These are phyloP conservation scores for Cephus sareptanus DNA, from an alignment of 2,888 invertebrate species.

Conservation along the genomic window DNA sequence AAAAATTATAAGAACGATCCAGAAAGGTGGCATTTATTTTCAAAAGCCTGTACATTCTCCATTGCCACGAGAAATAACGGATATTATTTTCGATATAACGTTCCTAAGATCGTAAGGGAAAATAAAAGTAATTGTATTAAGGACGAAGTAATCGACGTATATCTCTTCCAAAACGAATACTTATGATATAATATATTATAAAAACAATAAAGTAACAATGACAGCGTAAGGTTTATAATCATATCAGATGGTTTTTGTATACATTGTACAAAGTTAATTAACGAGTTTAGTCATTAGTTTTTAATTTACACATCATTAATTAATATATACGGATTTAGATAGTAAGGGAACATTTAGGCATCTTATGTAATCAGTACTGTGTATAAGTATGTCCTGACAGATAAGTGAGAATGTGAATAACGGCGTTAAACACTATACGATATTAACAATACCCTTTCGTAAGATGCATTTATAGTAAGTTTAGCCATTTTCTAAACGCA, in stretches of 20 bases:
- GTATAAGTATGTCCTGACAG: constrained; percentile 39
- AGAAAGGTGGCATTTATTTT: constrained; percentile 46
- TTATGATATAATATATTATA: constrained; percentile 25
- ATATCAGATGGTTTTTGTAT: constrained; percentile 62
- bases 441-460: constrained; percentile 2
- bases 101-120: constrained; percentile 53
- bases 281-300: constrained; percentile 60
- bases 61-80: constrained; percentile 48
- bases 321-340: constrained; percentile 22
- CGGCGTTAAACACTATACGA: constrained; percentile 15
- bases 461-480: constrained; percentile 15
- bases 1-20: constrained; percentile 10
- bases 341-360: constrained; percentile 20
- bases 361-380: constrained; percentile 29
- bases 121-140: constrained; percentile 30
- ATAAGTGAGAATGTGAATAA: constrained; percentile 49
- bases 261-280: constrained; percentile 60
- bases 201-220: constrained; percentile 34
- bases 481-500: neutral
- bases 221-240: constrained; percentile 54
- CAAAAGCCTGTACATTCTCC: constrained; percentile 39
- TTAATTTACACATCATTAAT: constrained; percentile 53
- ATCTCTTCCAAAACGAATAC: constrained; percentile 52
- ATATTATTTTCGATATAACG: constrained; percentile 59
- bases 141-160: constrained; percentile 43